Evolutionary conservation across 1,140 invertebrate genomes (phyloP), one percentile per base, ranked within the genome.

Genomic region (Drosophila littoralis): DNA sequence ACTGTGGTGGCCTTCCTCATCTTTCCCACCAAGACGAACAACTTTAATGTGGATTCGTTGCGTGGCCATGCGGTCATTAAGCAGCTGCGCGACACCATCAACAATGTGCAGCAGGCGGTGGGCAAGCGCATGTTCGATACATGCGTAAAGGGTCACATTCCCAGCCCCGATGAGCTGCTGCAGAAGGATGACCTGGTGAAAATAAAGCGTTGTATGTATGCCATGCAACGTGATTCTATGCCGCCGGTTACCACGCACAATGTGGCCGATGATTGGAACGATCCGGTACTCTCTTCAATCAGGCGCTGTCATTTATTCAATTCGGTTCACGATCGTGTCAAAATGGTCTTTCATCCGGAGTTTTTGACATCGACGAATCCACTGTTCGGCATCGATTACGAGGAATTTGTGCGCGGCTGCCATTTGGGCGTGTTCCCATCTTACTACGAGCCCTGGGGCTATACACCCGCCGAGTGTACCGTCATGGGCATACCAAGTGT

Each of bases 381-480:
- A 0, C 93, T 99, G 6, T 98, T 99, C 93, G 98, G 98, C 6
- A 93, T 99, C 70, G 99, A 99, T 91, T 99, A 99, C 92, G 98
- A 99, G 92, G 99, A 99, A 91, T 99, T 99, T 93, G 99, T 99
- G 0, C 94, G 99, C 57, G 99, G 99, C 45, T 99, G 99, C 90
- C 99, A 99, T 94, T 94, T 99, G 65, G 98, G 98, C 5, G 91
- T 91, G 1, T 99, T 99, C 92, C 98, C 99, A 1, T 99, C 98
- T 1, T 99, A 99, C 92, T 99, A 99, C 92, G 99, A 99, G 92
- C 99, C 99, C 0, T 99, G 99, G 99, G 99, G 99, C 1, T 99
- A 99, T 93, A 99, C 99, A 0, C 99, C 99, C 1, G 99, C 98
- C 6, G 99, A 99, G 93, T 99, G 99, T 90, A 99, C 99, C 0